Evolutionary conservation across 2,888 invertebrate species (phyloP), one percentile per base, ranked within the genome.

Genomic region (Liposcelis brunnea): DNA sequence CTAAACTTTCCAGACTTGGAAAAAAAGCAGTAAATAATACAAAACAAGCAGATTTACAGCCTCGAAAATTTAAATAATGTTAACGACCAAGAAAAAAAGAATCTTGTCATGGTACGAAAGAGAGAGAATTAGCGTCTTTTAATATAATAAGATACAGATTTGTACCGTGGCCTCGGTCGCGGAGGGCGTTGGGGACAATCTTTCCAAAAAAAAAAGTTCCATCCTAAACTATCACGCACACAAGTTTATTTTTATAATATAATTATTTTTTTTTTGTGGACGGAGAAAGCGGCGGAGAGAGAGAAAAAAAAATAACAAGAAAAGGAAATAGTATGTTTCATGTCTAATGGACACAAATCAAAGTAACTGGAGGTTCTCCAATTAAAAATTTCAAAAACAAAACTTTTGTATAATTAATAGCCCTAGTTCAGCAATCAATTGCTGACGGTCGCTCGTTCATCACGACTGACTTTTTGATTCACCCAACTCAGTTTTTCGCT

Each of bases 221-320:
- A 26, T 26, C 26, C 26, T 26, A 51, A 51, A 51, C 48, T 50
- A 50, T 50, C 49, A 50, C 47, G 48, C 43, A 40, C 44, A 47
- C 48, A 14, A 19, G 42, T 31, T 18, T n/a, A 42, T 46, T 47
- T 44, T 42, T 26, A 26, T 26, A 26, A 26, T 26, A 26, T 26
- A 26, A 26, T 26, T 26, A 26, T 26, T 31, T 15, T 21, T 42
- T 15, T 21, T 42, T 8, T 42, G 15, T 42, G 18, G 18, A 38
- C 26, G n/a, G n/a, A n/a, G n/a, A n/a, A n/a, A n/a, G n/a, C n/a
- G n/a, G n/a, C 7, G 8, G 18, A 16, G 18, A 11, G 18, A 38
- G 18, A 38, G 42, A 26, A 40, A 47, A 44, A 42, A 43, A 26
- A 26, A 26, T 26, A 26, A 46, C 44, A 31, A 47, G 47, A 44